Percentiles rank a stretch among this genome's conserved stretches.
Conservation (phyloP, 2,113 vertebrate genomes). For the Corydoras sp. region DNA sequence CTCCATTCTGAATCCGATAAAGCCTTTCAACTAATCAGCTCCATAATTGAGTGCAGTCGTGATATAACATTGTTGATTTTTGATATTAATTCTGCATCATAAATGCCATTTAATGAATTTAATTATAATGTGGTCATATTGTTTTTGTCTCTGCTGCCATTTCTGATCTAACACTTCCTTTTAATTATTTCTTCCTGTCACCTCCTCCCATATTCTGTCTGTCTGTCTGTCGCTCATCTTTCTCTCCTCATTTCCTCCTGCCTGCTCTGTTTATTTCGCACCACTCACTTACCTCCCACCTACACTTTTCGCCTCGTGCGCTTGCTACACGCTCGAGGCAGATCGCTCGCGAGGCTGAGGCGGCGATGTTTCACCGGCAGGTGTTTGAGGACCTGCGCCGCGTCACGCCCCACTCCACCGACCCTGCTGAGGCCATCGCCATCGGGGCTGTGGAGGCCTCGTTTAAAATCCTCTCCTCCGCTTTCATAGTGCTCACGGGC, state of each 20-base stretch:
- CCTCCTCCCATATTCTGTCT: not conserved
- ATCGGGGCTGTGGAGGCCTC: constrained; percentile 92
- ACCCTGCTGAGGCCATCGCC: constrained; percentile 89
- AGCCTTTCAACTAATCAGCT: too few species aligned
- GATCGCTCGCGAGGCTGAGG: constrained; percentile 98
- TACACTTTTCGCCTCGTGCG: not conserved
- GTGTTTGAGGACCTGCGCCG: constrained; percentile 97
- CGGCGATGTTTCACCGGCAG: constrained; percentile 95
- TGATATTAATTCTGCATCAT: too few species aligned
- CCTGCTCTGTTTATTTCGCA: constrained; percentile 24
- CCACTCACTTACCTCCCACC: constrained; percentile 31
- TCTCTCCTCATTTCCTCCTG: not conserved
- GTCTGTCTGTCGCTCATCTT: constrained; percentile 42
- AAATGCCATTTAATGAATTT: not conserved
- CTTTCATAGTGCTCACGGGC: constrained; percentile 93
- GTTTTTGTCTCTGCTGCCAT: constrained; percentile 31
- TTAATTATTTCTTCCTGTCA: constrained; percentile 11
- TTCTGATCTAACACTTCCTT: constrained; percentile 30
- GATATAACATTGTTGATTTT: too few species aligned
- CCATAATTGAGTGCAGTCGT: too few species aligned
- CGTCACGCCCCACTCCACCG: constrained; percentile 74
- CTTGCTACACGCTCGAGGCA: constrained; percentile 50
- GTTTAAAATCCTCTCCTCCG: constrained; percentile 91
- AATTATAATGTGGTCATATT: constrained; percentile 43
- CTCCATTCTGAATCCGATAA: too few species aligned